Evolutionary conservation across 2,113 vertebrate species (phyloP), one percentile per base, ranked within the genome.

Genomic region (Columba livia): DNA sequence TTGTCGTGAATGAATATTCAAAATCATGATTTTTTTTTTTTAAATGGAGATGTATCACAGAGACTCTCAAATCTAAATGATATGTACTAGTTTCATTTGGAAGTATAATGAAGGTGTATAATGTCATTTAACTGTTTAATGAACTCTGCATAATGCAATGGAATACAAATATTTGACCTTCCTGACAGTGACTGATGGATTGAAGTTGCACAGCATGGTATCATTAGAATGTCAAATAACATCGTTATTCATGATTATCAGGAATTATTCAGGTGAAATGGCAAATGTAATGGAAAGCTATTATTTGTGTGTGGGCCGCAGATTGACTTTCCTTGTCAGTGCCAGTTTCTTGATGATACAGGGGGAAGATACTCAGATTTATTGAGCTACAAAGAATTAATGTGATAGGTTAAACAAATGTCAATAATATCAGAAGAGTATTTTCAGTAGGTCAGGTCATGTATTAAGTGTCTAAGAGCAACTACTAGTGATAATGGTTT

Each of bases 211-310:
- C 82, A 96, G 97, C 97, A 97, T 97, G 93, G 92, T 98, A 97
- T 97, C 97, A 97, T 98, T 98, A 98, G 97, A 96, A 97, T 98
- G 97, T 98, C 70, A 97, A 98, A 98, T 98, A 98, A 98, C 97
- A 98, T 98, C 98, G 98, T 99, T 98, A 98, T 97, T 98, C 98
- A 98, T 98, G 98, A 99, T 98, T 98, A 99, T 97, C 97, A 97
- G 88, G 94, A 97, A 98, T 99, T 98, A 98, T 97, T 98, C 98
- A 98, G 97, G 97, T 98, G 97, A 98, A 98, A 98, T 98, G 93
- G 96, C 95, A 98, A 98, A 98, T 81, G 67, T 98, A 97, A 98
- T 98, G 94, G 97, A 97, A 98, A 98, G 96, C 97, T 97, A 97
- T 98, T 98, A 97, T 97, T 97, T 98, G 97, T 97, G 88, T 96